Conservation (phyloP, 2,797 vertebrate species). For the Toxotes lorentzi region DNA sequence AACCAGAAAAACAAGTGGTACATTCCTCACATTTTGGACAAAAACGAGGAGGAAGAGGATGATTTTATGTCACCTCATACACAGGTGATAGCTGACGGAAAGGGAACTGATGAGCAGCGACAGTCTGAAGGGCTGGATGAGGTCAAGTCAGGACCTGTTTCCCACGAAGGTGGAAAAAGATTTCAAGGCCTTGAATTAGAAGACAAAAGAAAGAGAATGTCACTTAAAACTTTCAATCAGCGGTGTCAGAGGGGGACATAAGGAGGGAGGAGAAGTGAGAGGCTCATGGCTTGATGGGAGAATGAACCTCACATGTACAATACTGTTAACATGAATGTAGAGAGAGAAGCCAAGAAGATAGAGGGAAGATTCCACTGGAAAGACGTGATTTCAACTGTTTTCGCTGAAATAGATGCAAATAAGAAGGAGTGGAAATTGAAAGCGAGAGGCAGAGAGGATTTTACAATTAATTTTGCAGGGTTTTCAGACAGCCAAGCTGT, state of each 20-base stretch:
- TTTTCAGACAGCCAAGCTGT: slow-evolving; percentile 28
- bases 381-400: not conserved
- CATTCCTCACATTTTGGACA: no score
- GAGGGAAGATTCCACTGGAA: slow-evolving; percentile 5
- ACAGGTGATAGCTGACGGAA: not conserved
- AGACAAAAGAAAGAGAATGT: slow-evolving; percentile 24
- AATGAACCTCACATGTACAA: slow-evolving; percentile 12
- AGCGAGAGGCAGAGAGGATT: slow-evolving; percentile 9
- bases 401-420: not conserved
- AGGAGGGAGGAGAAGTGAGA: slow-evolving; percentile 4
- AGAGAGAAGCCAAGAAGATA: not conserved
- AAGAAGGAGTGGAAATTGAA: not conserved
- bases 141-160: not conserved
- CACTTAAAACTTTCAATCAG: slow-evolving; percentile 3
- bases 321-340: not conserved
- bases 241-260: slow-evolving; percentile 12
- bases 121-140: not conserved
- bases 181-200: slow-evolving; percentile 2
- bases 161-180: not conserved
- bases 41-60: not conserved
- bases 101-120: slow-evolving; percentile 1
- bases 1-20: no score
- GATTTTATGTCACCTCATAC: not conserved
- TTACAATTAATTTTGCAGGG: slow-evolving; percentile 40
- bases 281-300: not conserved